Conservation (phyloP, 1,140 invertebrate species). For the Homalodisca vitripennis region DNA sequence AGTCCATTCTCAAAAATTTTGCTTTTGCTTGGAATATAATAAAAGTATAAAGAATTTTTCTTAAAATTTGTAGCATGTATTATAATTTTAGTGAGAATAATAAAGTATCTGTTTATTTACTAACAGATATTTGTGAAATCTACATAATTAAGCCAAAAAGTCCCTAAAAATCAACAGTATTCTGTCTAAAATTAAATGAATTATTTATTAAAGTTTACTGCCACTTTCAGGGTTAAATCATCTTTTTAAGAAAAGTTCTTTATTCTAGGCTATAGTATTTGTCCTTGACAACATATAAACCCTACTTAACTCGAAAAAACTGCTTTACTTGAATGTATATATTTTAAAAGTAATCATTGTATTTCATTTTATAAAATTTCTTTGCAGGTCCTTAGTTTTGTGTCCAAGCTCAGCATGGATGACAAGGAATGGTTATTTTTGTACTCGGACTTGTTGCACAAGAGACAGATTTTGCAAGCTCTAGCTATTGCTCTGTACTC, state of each 20-base stretch:
- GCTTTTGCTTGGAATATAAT: no score
- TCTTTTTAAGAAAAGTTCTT: background rate
- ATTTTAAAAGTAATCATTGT: background rate
- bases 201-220: background rate
- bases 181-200: no score
- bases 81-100: no score
- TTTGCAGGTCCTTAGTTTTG: slow-evolving; percentile 37
- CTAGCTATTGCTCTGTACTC: slow-evolving; percentile 54
- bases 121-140: no score
- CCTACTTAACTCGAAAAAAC: background rate
- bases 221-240: background rate
- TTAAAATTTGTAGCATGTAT: no score
- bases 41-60: no score
- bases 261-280: background rate
- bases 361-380: slow-evolving; percentile 16
- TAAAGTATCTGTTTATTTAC: no score
- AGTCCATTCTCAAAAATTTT: no score
- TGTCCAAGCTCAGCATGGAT: slow-evolving; percentile 49
- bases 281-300: background rate
- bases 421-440: slow-evolving; percentile 51
- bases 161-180: no score
- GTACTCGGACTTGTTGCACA: slow-evolving; percentile 50
- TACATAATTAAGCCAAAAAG: no score
- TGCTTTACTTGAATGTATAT: background rate
- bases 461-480: slow-evolving; percentile 53